A percentile compares a stretch with the other conserved stretches of the same genome.
Evolutionary conservation across 2,797 vertebrate species (phyloP).

Genomic region (Serranus cabrilla): DNA sequence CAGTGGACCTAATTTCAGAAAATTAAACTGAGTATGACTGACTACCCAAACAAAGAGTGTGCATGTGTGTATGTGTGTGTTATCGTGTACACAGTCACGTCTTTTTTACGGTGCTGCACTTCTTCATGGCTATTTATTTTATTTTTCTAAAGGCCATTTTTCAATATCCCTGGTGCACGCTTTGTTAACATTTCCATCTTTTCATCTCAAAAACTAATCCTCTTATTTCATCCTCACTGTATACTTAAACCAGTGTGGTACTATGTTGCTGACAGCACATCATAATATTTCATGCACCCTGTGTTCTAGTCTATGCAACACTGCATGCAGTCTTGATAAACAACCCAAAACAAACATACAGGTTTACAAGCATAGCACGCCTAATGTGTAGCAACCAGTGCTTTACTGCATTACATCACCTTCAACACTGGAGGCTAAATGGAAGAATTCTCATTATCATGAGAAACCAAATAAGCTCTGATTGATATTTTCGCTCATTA

Average conservation of each 20-base stretch:
- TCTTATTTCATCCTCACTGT: slow-evolving; percentile 10
- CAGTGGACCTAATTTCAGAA: neutral
- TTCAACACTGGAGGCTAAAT: neutral
- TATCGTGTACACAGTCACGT: neutral
- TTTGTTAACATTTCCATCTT: neutral
- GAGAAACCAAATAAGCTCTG: slow-evolving; percentile 21
- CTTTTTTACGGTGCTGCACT: neutral
- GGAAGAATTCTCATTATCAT: slow-evolving; percentile 20
- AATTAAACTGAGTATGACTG: slow-evolving; percentile 3
- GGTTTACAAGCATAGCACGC: neutral
- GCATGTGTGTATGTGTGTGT: neutral
- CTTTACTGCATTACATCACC: slow-evolving; percentile 5
- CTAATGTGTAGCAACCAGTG: neutral
- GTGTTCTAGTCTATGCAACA: neutral
- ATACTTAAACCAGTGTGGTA: slow-evolving; percentile 5
- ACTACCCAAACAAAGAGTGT: neutral
- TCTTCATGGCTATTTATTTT: slow-evolving; percentile 6
- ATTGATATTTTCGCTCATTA: slow-evolving; percentile 39
- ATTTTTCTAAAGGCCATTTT: neutral
- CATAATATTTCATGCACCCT: neutral
- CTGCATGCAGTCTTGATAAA: neutral
- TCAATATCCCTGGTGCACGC: neutral
- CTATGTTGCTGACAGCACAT: slow-evolving; percentile 6
- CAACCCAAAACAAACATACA: neutral
- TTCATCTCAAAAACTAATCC: neutral